Evolutionary conservation across 1,140 invertebrate genomes (phyloP).

Genomic region (Lepidurus apus): DNA sequence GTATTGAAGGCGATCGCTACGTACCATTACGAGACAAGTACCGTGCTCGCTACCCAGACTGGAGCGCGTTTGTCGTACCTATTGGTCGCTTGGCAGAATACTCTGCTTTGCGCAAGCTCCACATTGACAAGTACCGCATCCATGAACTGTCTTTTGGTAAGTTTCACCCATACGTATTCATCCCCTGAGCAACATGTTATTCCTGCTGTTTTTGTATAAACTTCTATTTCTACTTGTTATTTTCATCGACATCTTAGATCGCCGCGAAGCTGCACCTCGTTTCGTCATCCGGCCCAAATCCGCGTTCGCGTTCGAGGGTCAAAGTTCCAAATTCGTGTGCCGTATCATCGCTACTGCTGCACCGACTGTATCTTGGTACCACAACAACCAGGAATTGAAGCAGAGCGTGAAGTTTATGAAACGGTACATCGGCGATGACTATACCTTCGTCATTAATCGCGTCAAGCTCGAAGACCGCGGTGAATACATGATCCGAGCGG

Average conservation of each 20-base stretch:
- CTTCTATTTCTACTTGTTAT: slow-evolving; percentile 30
- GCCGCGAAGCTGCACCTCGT: slow-evolving; percentile 91
- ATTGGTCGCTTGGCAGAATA: slow-evolving; percentile 96
- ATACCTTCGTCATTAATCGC: slow-evolving; percentile 95
- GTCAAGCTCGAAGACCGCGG: slow-evolving; percentile 91
- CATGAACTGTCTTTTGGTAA: slow-evolving; percentile 90
- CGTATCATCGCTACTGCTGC: slow-evolving; percentile 89
- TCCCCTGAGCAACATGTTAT: too few species aligned
- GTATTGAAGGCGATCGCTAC: slow-evolving; percentile 74
- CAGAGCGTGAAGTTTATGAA: slow-evolving; percentile 99
- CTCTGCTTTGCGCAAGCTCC: slow-evolving; percentile 89
- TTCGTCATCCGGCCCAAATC: slow-evolving; percentile 95
- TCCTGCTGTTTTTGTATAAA: neutral
- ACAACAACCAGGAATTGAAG: slow-evolving; percentile 85
- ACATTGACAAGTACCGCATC: slow-evolving; percentile 94
- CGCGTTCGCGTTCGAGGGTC: slow-evolving; percentile 92
- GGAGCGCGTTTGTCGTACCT: slow-evolving; percentile 85
- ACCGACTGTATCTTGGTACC: slow-evolving; percentile 91
- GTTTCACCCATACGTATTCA: slow-evolving; percentile 35
- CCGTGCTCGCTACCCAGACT: slow-evolving; percentile 76
- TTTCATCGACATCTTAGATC: slow-evolving; percentile 57
- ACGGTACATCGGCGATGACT: slow-evolving; percentile 90
- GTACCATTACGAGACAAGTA: slow-evolving; percentile 80
- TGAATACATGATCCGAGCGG: slow-evolving; percentile 93
- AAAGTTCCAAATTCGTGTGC: slow-evolving; percentile 95